Percentiles rank a stretch among this genome's conserved stretches.
Conservation (phyloP, 2,797 vertebrate species). For the Dendrocincla fuliginosa region DNA sequence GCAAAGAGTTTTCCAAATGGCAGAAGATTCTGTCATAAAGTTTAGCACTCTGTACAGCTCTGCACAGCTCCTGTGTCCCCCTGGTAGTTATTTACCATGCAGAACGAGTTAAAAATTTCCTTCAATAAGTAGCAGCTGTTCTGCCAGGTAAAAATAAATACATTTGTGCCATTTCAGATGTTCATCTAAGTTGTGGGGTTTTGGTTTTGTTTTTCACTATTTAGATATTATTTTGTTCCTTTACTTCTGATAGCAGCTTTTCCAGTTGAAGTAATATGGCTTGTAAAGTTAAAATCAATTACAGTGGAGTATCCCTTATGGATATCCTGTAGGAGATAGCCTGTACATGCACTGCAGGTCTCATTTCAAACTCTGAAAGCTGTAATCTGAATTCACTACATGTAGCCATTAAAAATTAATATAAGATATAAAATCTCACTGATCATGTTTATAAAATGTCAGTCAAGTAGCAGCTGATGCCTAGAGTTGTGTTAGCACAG, state of each 20-base stretch:
- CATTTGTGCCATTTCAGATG: background rate
- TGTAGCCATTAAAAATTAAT: slow-evolving; percentile 36
- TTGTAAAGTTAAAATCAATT: slow-evolving; percentile 50
- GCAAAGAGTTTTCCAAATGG: background rate
- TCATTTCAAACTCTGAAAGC: background rate
- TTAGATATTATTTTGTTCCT: background rate
- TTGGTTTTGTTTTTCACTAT: background rate
- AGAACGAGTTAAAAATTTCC: background rate
- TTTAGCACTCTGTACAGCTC: background rate
- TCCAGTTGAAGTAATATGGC: slow-evolving; percentile 27
- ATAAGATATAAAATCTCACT: background rate
- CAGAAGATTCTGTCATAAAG: background rate
- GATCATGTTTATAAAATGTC: slow-evolving; percentile 3
- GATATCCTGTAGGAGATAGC: background rate
- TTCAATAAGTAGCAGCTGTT: background rate
- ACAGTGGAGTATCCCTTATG: background rate
- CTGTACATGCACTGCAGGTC: background rate
- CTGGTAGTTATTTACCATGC: background rate
- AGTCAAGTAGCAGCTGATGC: background rate
- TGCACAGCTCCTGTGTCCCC: background rate
- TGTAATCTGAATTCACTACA: background rate
- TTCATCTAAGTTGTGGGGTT: background rate
- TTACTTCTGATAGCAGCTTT: slow-evolving; percentile 28
- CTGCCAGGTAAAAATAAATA: slow-evolving; percentile 22
- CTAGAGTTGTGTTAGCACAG: background rate